Evolutionary conservation across 2,797 vertebrate species (phyloP).

Genomic region (Microctenopoma steveboyesi): DNA sequence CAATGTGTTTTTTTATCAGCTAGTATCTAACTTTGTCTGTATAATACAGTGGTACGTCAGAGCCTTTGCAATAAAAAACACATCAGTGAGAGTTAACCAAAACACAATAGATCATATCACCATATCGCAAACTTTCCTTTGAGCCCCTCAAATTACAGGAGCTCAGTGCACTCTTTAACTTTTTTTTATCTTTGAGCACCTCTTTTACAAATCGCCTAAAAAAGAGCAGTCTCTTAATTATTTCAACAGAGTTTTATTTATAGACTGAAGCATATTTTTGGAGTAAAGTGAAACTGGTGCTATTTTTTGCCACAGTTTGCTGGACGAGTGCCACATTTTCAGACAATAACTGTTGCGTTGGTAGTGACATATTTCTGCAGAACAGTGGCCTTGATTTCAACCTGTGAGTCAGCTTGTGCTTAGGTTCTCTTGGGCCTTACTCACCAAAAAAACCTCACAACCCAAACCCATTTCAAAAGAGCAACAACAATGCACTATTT

Average conservation of each 20-base stretch:
- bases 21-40: no score
- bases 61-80: background rate
- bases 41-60: no score
- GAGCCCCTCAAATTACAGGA: background rate
- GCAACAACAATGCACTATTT: conserved; percentile 43
- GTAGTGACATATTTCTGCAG: conserved; percentile 46
- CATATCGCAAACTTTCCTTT: background rate
- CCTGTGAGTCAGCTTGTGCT: conserved; percentile 59
- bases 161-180: background rate
- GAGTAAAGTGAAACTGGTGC: conserved; percentile 42
- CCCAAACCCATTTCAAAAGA: conserved; percentile 42
- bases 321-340: conserved; percentile 61
- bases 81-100: background rate
- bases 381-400: conserved; percentile 45
- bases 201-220: no score
- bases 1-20: no score
- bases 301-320: conserved; percentile 46
- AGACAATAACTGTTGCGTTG: conserved; percentile 42
- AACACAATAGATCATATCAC: background rate
- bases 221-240: background rate
- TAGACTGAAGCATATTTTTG: conserved; percentile 20
- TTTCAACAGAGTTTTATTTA: conserved; percentile 34
- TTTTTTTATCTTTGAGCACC: no score
- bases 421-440: conserved; percentile 23
- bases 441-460: conserved; percentile 12